Percentiles rank a stretch among this genome's conserved stretches.
phyloP scores from a whole-genome alignment of 1,140 invertebrate species.

The Drosophila navojoa region DNA sequence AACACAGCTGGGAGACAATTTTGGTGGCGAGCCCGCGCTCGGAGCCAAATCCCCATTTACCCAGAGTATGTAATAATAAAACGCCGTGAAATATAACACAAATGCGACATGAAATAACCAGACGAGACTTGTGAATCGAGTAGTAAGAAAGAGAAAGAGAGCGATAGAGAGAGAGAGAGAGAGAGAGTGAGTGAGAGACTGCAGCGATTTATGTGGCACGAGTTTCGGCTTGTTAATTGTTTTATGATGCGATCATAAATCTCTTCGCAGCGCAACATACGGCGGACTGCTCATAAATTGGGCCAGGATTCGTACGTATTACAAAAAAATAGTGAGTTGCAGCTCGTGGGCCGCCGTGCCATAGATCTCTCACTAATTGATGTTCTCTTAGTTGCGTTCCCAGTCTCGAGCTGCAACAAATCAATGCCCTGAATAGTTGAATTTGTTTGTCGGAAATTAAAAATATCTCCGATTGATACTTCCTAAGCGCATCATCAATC shows the following conservation, averaged over 20 bases:
- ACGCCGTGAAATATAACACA: constrained; percentile 78
- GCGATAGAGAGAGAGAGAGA: constrained; percentile 32
- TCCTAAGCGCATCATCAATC: constrained; percentile 65
- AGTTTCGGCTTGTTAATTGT: constrained; percentile 81
- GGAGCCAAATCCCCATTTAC: constrained; percentile 16
- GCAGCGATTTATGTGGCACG: constrained; percentile 74
- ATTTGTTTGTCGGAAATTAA: constrained; percentile 42
- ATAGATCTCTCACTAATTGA: constrained; percentile 58
- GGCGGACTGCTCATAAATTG: constrained; percentile 68
- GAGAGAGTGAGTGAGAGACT: neutral
- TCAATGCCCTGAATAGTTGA: constrained; percentile 22
- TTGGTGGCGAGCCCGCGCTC: constrained; percentile 11
- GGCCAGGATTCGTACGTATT: constrained; percentile 62
- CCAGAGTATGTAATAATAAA: constrained; percentile 56
- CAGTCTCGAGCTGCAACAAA: constrained; percentile 1
- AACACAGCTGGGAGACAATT: constrained; percentile 34
- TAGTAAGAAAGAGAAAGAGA: neutral
- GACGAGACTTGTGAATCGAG: neutral
- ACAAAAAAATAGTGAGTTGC: constrained; percentile 71
- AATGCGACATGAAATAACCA: constrained; percentile 32
- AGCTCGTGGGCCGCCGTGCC: constrained; percentile 35
- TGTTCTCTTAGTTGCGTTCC: constrained; percentile 23
- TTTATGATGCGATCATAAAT: constrained; percentile 81
- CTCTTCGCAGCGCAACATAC: constrained; percentile 63
- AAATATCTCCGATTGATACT: constrained; percentile 46